Conservation (phyloP, 2,797 vertebrate species). For the Pitangus sulphuratus region DNA sequence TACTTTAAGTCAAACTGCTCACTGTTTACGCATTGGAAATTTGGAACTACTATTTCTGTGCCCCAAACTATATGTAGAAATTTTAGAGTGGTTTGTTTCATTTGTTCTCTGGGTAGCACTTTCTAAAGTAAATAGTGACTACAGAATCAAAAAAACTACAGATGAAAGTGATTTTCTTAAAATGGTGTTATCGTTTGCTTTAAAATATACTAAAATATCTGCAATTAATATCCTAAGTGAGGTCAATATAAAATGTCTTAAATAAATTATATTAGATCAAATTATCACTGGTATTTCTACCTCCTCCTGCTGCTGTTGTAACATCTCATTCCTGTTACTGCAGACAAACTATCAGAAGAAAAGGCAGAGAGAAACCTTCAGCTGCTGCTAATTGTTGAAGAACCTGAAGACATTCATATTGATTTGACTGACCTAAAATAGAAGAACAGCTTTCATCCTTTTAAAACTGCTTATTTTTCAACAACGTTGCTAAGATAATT, state of each 20-base stretch:
- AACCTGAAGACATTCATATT: neutral
- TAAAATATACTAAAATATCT: neutral
- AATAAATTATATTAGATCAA: neutral
- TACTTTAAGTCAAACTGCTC: neutral
- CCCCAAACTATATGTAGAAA: neutral
- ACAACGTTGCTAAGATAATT: neutral
- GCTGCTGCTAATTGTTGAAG: neutral
- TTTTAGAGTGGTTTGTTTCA: neutral
- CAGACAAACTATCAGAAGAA: neutral
- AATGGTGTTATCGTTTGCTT: neutral
- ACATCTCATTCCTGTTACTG: neutral
- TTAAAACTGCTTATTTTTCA: neutral
- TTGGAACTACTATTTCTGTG: neutral
- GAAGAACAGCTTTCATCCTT: neutral
- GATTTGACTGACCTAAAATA: neutral
- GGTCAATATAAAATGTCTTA: neutral
- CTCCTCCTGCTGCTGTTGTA: neutral
- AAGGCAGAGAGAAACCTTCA: neutral
- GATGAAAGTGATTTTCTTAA: neutral
- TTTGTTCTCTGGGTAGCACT: neutral
- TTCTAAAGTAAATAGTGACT: neutral
- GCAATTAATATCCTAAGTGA: neutral
- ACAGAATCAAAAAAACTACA: neutral
- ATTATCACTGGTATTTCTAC: neutral
- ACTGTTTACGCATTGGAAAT: neutral